Evolutionary conservation across 2,888 invertebrate species (phyloP).

Genomic region (Catocala nupta): DNA sequence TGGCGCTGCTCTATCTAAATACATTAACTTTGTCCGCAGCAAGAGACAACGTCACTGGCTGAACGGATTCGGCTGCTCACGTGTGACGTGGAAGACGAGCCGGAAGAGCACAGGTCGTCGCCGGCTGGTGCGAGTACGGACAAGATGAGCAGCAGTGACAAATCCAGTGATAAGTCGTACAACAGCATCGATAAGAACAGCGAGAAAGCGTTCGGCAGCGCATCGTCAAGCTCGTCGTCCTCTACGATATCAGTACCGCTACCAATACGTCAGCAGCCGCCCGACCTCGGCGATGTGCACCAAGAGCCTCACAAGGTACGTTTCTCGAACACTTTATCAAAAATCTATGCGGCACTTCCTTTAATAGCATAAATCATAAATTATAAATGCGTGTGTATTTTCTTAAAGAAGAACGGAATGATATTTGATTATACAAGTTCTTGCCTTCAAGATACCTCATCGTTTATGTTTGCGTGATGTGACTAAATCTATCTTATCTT

Average conservation of each 20-base stretch:
- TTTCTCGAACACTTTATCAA: neutral
- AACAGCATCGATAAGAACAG: conserved; percentile 87
- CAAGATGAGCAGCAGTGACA: conserved; percentile 87
- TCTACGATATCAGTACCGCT: conserved; percentile 74
- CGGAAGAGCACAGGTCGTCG: conserved; percentile 86
- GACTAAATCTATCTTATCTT: no score
- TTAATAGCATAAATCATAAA: no score
- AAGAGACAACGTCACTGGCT: conserved; percentile 92
- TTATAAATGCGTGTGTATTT: no score
- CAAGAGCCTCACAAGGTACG: conserved; percentile 77
- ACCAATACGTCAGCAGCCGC: conserved; percentile 73
- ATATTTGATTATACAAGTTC: no score
- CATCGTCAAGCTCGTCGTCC: conserved; percentile 81
- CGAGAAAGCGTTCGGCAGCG: conserved; percentile 86
- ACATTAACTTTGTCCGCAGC: conserved; percentile 49
- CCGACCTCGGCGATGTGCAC: conserved; percentile 78
- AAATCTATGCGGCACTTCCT: no score
- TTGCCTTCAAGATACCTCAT: no score
- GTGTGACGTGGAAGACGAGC: conserved; percentile 93
- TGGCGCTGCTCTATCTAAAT: neutral
- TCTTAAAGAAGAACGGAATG: no score
- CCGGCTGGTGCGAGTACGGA: conserved; percentile 90
- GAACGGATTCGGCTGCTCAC: conserved; percentile 95
- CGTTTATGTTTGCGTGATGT: no score
- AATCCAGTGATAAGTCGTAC: conserved; percentile 77